A percentile compares a stretch with the other conserved stretches of the same genome.
These are phyloP conservation scores for Strigops habroptila DNA, from an alignment of 2,113 vertebrate species.

Conservation along the genomic window DNA sequence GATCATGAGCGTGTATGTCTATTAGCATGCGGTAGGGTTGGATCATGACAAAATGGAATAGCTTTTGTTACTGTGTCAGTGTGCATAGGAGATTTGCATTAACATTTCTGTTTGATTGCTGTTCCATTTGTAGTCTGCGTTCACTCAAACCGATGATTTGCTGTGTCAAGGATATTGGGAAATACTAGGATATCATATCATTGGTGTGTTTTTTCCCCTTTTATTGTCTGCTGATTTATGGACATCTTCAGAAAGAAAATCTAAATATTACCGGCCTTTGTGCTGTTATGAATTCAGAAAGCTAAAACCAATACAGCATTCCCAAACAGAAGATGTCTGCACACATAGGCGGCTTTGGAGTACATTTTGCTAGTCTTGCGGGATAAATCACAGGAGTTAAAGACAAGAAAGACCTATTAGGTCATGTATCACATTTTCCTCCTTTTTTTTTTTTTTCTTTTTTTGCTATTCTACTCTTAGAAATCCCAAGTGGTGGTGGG, in stretches of 20 bases:
- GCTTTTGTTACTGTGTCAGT: slow-evolving; percentile 34
- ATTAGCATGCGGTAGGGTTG: neutral
- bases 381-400: slow-evolving; percentile 37
- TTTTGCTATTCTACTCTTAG: neutral
- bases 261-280: slow-evolving; percentile 39
- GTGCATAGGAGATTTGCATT: slow-evolving; percentile 41
- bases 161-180: slow-evolving; percentile 32
- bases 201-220: neutral
- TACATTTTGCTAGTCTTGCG: neutral
- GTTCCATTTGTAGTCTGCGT: slow-evolving; percentile 6
- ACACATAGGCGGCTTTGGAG: slow-evolving; percentile 10
- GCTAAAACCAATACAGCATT: slow-evolving; percentile 34
- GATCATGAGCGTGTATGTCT: neutral
- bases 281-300: slow-evolving; percentile 45
- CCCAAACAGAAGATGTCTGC: slow-evolving; percentile 26
- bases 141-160: slow-evolving; percentile 47
- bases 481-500: slow-evolving; percentile 28
- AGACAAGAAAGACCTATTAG: slow-evolving; percentile 45
- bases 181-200: slow-evolving; percentile 7
- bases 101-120: slow-evolving; percentile 42
- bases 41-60: slow-evolving; percentile 24
- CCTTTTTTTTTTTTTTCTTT: neutral
- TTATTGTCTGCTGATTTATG: slow-evolving; percentile 52
- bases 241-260: slow-evolving; percentile 39
- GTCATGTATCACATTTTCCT: slow-evolving; percentile 39